Percentiles rank a stretch among this genome's conserved stretches.
These are phyloP conservation scores for Protaetia brevitarsis DNA, from an alignment of 1,140 invertebrate species.

Conservation along the genomic window DNA sequence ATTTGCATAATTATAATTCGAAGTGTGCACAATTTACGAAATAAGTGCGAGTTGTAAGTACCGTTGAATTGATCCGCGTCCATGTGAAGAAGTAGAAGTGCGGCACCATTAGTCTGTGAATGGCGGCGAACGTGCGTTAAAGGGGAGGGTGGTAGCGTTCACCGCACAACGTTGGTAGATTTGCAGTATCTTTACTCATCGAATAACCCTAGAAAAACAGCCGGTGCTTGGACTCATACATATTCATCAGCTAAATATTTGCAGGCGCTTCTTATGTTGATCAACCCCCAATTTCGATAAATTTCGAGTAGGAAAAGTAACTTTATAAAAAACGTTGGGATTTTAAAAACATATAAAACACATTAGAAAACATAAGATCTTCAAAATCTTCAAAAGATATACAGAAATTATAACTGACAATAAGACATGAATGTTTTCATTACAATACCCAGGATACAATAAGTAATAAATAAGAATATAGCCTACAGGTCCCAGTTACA, in stretches of 20 bases:
- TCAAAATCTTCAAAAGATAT: too few species aligned
- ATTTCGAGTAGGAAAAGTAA: slow-evolving; percentile 20
- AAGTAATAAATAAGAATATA: too few species aligned
- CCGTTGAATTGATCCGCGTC: slow-evolving; percentile 31
- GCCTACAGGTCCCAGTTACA: too few species aligned
- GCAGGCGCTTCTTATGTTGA: slow-evolving; percentile 31
- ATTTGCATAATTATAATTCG: slow-evolving; percentile 25
- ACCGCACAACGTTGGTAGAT: background rate
- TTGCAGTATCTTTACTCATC: slow-evolving; percentile 23
- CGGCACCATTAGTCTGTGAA: slow-evolving; percentile 32
- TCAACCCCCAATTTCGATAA: slow-evolving; percentile 26
- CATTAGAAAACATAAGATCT: too few species aligned
- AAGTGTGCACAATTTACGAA: slow-evolving; percentile 33
- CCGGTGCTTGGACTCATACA: slow-evolving; percentile 42
- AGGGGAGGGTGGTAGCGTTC: background rate
- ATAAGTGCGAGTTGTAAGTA: slow-evolving; percentile 33
- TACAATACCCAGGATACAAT: too few species aligned
- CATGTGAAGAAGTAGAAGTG: slow-evolving; percentile 28
- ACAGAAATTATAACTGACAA: too few species aligned
- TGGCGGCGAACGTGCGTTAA: slow-evolving; percentile 21
- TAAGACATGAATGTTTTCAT: too few species aligned
- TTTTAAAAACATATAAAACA: too few species aligned
- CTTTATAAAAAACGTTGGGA: too few species aligned
- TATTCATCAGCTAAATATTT: slow-evolving; percentile 46
- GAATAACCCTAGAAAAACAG: slow-evolving; percentile 42